Evolutionary conservation across 2,797 vertebrate species (phyloP).

Genomic region (Alcedo atthis): DNA sequence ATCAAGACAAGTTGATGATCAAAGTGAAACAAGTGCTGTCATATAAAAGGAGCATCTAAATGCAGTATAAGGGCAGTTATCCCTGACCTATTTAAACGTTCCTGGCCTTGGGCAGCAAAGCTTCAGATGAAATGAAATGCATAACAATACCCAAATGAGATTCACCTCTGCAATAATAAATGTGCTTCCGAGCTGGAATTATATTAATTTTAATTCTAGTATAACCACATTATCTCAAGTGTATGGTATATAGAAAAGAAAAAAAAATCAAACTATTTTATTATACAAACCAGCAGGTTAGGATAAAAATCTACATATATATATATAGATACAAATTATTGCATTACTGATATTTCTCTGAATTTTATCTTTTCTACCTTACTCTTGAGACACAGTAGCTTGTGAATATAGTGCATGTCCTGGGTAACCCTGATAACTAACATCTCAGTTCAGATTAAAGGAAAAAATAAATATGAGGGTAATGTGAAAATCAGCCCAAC

Average conservation of each 20-base stretch:
- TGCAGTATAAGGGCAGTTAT: slow-evolving; percentile 25
- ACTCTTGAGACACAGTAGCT: not conserved
- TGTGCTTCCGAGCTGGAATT: slow-evolving; percentile 36
- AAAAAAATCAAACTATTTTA: not conserved
- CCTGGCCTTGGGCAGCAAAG: slow-evolving; percentile 46
- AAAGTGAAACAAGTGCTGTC: slow-evolving; percentile 4
- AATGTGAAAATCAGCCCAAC: not conserved
- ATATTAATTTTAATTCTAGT: slow-evolving; percentile 1
- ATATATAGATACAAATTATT: not conserved
- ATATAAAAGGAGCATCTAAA: not conserved
- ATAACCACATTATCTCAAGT: not conserved
- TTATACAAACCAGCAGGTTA: not conserved
- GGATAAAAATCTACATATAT: not conserved
- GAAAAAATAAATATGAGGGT: not conserved
- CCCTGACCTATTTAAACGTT: slow-evolving; percentile 62
- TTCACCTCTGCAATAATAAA: slow-evolving; percentile 58
- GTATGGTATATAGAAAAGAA: not conserved
- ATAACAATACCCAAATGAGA: slow-evolving; percentile 50
- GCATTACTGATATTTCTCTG: not conserved
- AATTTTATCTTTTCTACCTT: slow-evolving; percentile 10
- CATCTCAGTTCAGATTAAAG: not conserved
- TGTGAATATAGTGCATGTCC: not conserved
- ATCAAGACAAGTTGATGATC: not conserved
- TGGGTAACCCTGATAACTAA: not conserved
- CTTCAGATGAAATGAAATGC: slow-evolving; percentile 36